Evolutionary conservation across 1,140 invertebrate species (phyloP).

Genomic region (Zeugodacus cucurbitae): DNA sequence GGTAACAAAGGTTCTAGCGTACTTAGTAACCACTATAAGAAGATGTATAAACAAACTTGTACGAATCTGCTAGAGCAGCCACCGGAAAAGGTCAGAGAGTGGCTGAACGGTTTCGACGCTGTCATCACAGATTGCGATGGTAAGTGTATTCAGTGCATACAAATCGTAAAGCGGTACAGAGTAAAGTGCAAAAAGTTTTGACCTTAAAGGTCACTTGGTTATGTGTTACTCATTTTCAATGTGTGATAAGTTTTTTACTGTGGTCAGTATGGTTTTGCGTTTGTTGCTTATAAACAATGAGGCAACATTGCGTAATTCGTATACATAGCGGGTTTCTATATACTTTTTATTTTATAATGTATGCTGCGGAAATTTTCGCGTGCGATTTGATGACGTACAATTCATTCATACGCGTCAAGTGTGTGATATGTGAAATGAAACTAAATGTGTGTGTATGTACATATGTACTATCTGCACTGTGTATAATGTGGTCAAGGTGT

Average conservation of each 20-base stretch:
- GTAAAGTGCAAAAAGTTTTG: neutral
- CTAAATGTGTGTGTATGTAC: neutral
- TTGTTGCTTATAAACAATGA: neutral
- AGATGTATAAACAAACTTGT: constrained; percentile 59
- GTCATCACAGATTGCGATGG: constrained; percentile 89
- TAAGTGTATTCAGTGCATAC: constrained; percentile 60
- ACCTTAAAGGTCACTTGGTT: constrained; percentile 13
- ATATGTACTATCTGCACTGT: neutral
- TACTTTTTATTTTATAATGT: neutral
- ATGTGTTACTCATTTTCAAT: neutral
- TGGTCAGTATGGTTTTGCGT: neutral
- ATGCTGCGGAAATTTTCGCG: neutral
- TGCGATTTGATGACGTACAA: neutral
- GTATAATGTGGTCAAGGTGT: neutral
- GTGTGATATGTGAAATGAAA: neutral
- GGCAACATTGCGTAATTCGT: constrained; percentile 19
- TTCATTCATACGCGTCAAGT: neutral
- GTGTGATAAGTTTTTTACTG: neutral
- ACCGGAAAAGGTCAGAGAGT: constrained; percentile 70
- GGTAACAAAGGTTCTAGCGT: neutral
- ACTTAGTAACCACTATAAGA: neutral
- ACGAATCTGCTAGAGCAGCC: constrained; percentile 61
- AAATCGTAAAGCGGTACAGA: neutral
- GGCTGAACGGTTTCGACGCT: constrained; percentile 80
- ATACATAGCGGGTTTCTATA: neutral